A percentile compares a stretch with the other conserved stretches of the same genome.
phyloP scores from a whole-genome alignment of 2,888 invertebrate species.

The Tupiocoris notatus region DNA sequence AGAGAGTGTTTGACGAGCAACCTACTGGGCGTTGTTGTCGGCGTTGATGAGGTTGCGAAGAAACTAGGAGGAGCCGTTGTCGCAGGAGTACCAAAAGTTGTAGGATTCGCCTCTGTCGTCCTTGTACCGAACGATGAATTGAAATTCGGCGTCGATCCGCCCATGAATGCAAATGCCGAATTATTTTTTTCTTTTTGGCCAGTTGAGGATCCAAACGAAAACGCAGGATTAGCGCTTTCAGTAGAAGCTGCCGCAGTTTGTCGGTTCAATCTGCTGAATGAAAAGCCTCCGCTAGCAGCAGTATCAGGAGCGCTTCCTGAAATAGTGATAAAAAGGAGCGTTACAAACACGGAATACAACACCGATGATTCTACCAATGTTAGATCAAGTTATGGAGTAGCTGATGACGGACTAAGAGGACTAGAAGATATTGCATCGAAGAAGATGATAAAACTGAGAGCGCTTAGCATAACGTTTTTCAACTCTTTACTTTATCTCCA shows the following conservation, averaged over 20 bases:
- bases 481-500: too few relatives aligned
- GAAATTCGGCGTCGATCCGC: background rate
- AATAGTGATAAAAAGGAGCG: too few relatives aligned
- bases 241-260: background rate
- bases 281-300: background rate
- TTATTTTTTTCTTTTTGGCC: background rate
- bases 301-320: too few relatives aligned
- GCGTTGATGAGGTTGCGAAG: background rate
- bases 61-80: slow-evolving; percentile 1
- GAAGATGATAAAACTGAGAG: too few relatives aligned
- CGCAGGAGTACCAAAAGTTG: background rate
- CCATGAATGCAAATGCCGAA: background rate
- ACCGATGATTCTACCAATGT: too few relatives aligned
- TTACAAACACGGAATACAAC: too few relatives aligned
- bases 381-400: too few relatives aligned
- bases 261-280: background rate
- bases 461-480: too few relatives aligned
- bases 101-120: background rate
- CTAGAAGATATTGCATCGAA: background rate
- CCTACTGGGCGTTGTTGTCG: background rate
- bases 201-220: background rate
- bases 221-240: background rate
- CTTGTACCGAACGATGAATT: background rate
- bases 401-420: too few relatives aligned
- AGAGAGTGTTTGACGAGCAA: too few relatives aligned